Conservation (phyloP, 2,113 vertebrate genomes). For the Danio rerio region DNA sequence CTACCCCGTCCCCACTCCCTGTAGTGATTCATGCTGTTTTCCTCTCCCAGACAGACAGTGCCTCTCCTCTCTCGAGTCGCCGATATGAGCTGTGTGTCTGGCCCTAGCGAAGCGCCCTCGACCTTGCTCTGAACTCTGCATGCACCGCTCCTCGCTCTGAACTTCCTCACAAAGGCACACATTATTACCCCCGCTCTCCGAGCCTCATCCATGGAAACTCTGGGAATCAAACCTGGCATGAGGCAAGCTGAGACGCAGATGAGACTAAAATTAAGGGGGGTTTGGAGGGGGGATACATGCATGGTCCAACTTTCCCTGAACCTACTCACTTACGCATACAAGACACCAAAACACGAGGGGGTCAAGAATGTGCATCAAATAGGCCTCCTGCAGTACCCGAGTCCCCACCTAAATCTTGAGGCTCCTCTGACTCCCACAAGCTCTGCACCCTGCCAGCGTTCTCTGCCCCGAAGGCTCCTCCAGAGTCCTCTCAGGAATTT, state of each 20-base stretch:
- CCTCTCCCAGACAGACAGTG: constrained; percentile 32
- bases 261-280: constrained; percentile 38
- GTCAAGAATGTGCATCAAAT: constrained; percentile 75
- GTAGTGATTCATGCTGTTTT: constrained; percentile 40
- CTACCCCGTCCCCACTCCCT: not conserved
- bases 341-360: constrained; percentile 71
- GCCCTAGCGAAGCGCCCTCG: constrained; percentile 26
- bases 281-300: not conserved
- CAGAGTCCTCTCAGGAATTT: constrained; percentile 79
- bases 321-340: constrained; percentile 50
- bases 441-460: constrained; percentile 71
- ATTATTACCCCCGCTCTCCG: constrained; percentile 51
- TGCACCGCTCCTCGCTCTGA: constrained; percentile 48
- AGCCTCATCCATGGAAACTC: constrained; percentile 54
- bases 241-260: constrained; percentile 55
- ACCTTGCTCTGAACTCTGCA: constrained; percentile 49
- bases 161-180: constrained; percentile 51
- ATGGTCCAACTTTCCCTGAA: constrained; percentile 15
- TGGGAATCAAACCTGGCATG: constrained; percentile 57
- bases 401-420: constrained; percentile 73
- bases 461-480: constrained; percentile 72
- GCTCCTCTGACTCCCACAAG: constrained; percentile 71
- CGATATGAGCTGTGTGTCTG: constrained; percentile 42
- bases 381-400: constrained; percentile 53
- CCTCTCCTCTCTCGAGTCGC: constrained; percentile 7